Evolutionary conservation across 2,888 invertebrate species (phyloP), one percentile per base, ranked within the genome.

Genomic region (Hyalella azteca): DNA sequence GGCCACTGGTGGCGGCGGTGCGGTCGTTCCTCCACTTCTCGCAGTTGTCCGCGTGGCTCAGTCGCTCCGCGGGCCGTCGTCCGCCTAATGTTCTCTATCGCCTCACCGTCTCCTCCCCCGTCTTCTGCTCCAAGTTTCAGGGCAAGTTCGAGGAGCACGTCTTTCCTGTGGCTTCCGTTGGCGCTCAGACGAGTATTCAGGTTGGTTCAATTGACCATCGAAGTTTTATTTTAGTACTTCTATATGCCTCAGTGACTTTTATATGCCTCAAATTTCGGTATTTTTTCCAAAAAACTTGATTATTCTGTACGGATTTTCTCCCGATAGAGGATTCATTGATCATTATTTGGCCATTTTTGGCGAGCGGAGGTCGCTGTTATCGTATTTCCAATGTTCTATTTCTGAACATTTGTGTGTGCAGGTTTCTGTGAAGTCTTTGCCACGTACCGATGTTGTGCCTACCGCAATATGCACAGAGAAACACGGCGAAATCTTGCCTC

Each of bases 21-120:
- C 92, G 96, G 84, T 97, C 97, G 7, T 96, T 96, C 88, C 91
- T 98, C 82, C 96, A 97, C 90, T 98, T 98, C 90, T 98, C 97
- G 5, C 97, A 98, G 90, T 92, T 98, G 85, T 94, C 96, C 77
- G 96, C 97, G 79, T 98, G 97, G 97, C 91, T 93, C 86, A 89
- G 88, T 81, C 87, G 88, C 77, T 87, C 88, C 75, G 86, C 87
- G 79, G 90, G 90, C 73, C 86, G 86, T 48, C 86, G 87, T 32
- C 90, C 90, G 4, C 86, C 87, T 40, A 87, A 88, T 78, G 90
- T 93, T 85, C 90, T 91, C 85, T 93, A 92, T 90, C 91, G 92
- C 89, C 89, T 93, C 78, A 91, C 91, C 85, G 91, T 92, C 85
- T 93, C 92, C 2, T 92, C 91, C 19, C 92, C 92, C 86, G 91